phyloP scores from a whole-genome alignment of 2,888 invertebrate species.

The Pristionchus exspectatus region DNA sequence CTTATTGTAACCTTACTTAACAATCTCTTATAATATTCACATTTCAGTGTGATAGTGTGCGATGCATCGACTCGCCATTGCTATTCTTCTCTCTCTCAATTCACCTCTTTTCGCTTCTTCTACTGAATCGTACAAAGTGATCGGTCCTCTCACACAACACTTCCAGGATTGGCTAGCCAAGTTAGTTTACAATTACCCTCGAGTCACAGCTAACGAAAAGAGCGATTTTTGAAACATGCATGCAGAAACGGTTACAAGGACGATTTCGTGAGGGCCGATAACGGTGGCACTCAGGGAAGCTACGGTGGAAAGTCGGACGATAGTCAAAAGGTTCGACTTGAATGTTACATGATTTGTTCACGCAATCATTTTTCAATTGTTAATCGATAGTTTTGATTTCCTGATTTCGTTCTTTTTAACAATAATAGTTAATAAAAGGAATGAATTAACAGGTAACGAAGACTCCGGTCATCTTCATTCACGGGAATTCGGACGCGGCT shows the following conservation, averaged over 20 bases:
- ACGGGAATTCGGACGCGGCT: conserved; percentile 70
- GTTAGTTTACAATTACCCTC: neutral
- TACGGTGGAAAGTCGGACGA: conserved; percentile 64
- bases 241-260: conserved; percentile 63
- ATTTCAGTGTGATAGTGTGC: neutral
- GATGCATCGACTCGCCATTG: conserved; percentile 12
- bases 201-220: too few relatives aligned
- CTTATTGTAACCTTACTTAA: too few relatives aligned
- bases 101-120: neutral
- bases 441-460: neutral
- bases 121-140: neutral
- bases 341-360: too few relatives aligned
- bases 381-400: too few relatives aligned
- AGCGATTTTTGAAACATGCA: too few relatives aligned
- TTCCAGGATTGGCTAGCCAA: conserved; percentile 29
- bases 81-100: neutral
- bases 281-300: conserved; percentile 65
- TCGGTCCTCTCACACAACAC: conserved; percentile 28
- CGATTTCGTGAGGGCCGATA: conserved; percentile 63
- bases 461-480: conserved; percentile 64
- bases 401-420: too few relatives aligned
- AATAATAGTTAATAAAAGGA: too few relatives aligned
- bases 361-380: too few relatives aligned
- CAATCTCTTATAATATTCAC: neutral
- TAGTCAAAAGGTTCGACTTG: conserved; percentile 6